Conservation (phyloP, 2,888 invertebrate genomes). For the Alitta virens region DNA sequence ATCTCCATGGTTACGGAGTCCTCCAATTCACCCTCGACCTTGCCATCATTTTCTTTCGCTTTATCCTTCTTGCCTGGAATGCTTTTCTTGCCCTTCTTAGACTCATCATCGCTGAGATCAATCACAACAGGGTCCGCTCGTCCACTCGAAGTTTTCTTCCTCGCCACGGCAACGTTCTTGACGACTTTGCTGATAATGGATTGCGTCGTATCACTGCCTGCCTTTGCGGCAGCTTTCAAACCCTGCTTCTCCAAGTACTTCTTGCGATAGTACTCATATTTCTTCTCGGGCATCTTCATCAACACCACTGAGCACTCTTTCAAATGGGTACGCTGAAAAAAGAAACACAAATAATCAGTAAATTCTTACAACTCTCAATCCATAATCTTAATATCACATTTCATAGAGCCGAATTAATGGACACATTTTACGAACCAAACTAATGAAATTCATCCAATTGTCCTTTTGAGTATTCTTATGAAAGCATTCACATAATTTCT, state of each 20-base stretch:
- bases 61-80: neutral
- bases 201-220: too few species aligned
- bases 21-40: too few species aligned
- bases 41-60: neutral
- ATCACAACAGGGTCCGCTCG: neutral
- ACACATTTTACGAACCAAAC: too few species aligned
- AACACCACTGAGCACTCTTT: slow-evolving; percentile 38
- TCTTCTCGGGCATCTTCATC: slow-evolving; percentile 23
- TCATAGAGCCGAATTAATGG: too few species aligned
- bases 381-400: too few species aligned
- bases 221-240: too few species aligned
- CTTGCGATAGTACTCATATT: slow-evolving; percentile 1
- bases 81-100: neutral
- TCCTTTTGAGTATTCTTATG: too few species aligned
- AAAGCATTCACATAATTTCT: too few species aligned
- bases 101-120: slow-evolving; percentile 3
- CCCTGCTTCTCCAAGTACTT: too few species aligned
- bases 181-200: neutral
- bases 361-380: too few species aligned
- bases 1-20: slow-evolving; percentile 11
- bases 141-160: neutral
- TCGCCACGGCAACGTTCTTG: neutral
- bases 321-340: slow-evolving; percentile 30
- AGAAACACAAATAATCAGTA: too few species aligned
- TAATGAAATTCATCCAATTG: too few species aligned